Conservation (phyloP, 2,888 invertebrate species). For the Agrochola macilenta region DNA sequence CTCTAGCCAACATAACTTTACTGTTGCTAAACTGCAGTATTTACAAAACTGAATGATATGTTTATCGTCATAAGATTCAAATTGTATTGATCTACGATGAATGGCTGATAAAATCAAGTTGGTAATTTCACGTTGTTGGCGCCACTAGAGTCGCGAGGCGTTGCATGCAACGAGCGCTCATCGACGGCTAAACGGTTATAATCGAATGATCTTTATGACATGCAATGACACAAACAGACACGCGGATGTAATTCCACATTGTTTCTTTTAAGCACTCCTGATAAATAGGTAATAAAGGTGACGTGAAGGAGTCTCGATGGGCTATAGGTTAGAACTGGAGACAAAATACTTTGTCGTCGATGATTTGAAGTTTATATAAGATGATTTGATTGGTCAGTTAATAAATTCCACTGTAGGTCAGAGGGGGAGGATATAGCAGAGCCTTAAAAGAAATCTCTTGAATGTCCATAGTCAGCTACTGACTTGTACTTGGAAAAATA, state of each 20-base stretch:
- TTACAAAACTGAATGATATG: slow-evolving; percentile 50
- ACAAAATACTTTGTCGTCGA: slow-evolving; percentile 25
- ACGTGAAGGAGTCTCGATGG: slow-evolving; percentile 44
- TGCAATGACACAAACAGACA: slow-evolving; percentile 63
- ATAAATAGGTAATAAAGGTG: slow-evolving; percentile 56
- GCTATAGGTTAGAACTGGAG: slow-evolving; percentile 15
- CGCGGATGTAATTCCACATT: slow-evolving; percentile 60
- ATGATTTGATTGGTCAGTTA: neutral
- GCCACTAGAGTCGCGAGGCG: slow-evolving; percentile 78
- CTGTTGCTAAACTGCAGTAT: slow-evolving; percentile 24
- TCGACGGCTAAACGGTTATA: slow-evolving; percentile 73
- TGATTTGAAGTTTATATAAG: neutral
- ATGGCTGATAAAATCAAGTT: slow-evolving; percentile 61
- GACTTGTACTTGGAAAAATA: neutral
- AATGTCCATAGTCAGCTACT: neutral
- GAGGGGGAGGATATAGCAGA: too few species aligned
- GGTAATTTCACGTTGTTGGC: slow-evolving; percentile 78
- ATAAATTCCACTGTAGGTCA: neutral
- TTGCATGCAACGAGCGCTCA: slow-evolving; percentile 75
- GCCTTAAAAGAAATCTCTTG: neutral
- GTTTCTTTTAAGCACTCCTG: slow-evolving; percentile 54
- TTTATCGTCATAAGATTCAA: slow-evolving; percentile 40
- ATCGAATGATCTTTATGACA: slow-evolving; percentile 74
- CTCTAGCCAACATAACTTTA: slow-evolving; percentile 64
- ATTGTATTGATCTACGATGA: slow-evolving; percentile 15